Base-by-base conservation (phyloP, 1,140 invertebrate species). In the Pararge aegeria region DNA sequence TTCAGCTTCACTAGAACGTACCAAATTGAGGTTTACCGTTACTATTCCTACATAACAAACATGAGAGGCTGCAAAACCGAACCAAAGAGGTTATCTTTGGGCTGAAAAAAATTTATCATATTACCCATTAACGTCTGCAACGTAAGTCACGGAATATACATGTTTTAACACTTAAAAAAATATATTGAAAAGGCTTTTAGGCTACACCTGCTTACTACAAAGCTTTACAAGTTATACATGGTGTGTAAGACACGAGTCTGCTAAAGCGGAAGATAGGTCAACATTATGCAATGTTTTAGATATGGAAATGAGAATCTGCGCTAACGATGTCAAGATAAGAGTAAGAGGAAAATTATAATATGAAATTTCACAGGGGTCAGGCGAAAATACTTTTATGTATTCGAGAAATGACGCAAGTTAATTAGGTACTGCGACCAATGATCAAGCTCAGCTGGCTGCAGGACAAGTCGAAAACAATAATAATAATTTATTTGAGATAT, bases 331-430 rank as follows among this genome's bases (percentile, higher is more conserved):
- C 62, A 64, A 59, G 51, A 53, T 42, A 42, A 42, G 5, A 42
- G 10, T 6, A 53, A 58, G 52, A 55, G 55, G 52, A 55, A 64
- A 59, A 64, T 55, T 56, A 29, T 57, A 63, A 46, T 57, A 46
- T 30, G 42, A 54, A 61, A 38, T 48, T 52, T 53, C 57, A 50
- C 34, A 18, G 37, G 52, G 49, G 48, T 40, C 53, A 34, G 5
- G n/a, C 16, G 49, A 4, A 24, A 4, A 24, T 24, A 24, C 24
- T 4, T 4, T 42, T 21, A 57, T 51, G 38, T 57, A 57, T 49
- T 52, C 30, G 40, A 37, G 19, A 21, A 13, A 51, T 66, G 64
- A 62, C 27, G 61, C 55, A 61, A 37, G 27, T 44, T 52, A 37
- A 55, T 38, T n/a, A 7, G 10, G 27, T 50, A 51, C 46, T 18